These are phyloP conservation scores for Ellobium chinense DNA, from an alignment of 2,888 invertebrate genomes.

Conservation along the genomic window DNA sequence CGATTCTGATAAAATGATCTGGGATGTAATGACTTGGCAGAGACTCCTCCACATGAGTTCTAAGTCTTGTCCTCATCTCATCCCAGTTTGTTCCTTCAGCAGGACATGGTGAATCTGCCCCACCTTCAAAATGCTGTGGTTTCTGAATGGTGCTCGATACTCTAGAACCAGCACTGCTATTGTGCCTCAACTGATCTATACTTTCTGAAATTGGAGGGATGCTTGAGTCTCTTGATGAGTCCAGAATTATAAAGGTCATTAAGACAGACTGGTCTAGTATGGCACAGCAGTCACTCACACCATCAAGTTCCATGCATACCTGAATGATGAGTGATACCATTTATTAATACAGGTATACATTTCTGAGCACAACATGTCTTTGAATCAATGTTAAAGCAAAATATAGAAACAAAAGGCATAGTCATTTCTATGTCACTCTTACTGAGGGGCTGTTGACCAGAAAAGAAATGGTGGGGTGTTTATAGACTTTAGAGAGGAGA, in stretches of 20 bases:
- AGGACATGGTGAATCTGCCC: background rate
- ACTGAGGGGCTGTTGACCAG: no score
- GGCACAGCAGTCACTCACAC: conserved; percentile 50
- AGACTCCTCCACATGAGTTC: conserved; percentile 27
- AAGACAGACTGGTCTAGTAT: conserved; percentile 42
- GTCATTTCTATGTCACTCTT: no score
- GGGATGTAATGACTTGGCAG: conserved; percentile 71
- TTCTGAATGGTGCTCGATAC: background rate
- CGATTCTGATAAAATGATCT: conserved; percentile 62
- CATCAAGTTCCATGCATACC: conserved; percentile 42
- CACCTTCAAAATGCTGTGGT: background rate
- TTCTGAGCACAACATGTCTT: no score
- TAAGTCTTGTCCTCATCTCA: conserved; percentile 7
- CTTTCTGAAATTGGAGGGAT: background rate
- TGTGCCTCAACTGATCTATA: background rate
- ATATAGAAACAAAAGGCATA: no score
- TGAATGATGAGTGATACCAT: no score
- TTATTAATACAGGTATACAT: no score
- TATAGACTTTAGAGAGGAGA: no score
- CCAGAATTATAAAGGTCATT: conserved; percentile 42
- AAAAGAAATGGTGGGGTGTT: no score
- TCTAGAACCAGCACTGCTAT: background rate
- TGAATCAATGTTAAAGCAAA: no score
- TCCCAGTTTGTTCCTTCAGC: background rate
- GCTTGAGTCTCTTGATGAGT: no score